These are phyloP conservation scores for Drosophila sulfurigaster DNA, from an alignment of 1,140 invertebrate genomes.

Conservation along the genomic window DNA sequence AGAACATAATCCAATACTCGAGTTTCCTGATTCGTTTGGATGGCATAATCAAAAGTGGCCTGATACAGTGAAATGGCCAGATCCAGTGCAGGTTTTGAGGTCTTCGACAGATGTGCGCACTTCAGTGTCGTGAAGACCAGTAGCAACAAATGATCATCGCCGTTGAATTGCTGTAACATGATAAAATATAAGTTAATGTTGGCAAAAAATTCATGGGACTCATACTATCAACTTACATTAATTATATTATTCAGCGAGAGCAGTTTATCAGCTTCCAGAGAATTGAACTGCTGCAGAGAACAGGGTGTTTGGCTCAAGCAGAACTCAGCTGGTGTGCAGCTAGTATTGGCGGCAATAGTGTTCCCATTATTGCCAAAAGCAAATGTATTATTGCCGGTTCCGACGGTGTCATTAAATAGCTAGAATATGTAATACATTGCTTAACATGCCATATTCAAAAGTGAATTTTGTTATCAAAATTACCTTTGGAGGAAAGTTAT, in stretches of 20 bases:
- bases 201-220: neutral
- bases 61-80: conserved; percentile 86
- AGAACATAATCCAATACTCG: conserved; percentile 88
- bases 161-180: conserved; percentile 65
- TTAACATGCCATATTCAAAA: neutral
- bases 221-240: conserved; percentile 59
- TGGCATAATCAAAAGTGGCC: conserved; percentile 87
- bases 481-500: conserved; percentile 66
- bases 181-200: neutral
- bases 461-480: no score
- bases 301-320: conserved; percentile 73
- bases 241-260: conserved; percentile 78
- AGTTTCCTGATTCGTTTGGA: conserved; percentile 84
- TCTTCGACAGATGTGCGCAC: conserved; percentile 86
- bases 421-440: conserved; percentile 2
- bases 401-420: conserved; percentile 53
- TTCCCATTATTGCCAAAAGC: conserved; percentile 43
- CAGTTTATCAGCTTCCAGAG: conserved; percentile 61
- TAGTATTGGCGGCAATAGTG: conserved; percentile 15
- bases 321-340: conserved; percentile 63
- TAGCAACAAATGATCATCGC: conserved; percentile 85
- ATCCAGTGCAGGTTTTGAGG: conserved; percentile 86
- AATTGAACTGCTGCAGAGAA: conserved; percentile 68
- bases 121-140: conserved; percentile 87
- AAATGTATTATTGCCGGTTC: conserved; percentile 49